These are phyloP conservation scores for Lacerta agilis DNA, from an alignment of 2,797 vertebrate genomes.

Conservation along the genomic window DNA sequence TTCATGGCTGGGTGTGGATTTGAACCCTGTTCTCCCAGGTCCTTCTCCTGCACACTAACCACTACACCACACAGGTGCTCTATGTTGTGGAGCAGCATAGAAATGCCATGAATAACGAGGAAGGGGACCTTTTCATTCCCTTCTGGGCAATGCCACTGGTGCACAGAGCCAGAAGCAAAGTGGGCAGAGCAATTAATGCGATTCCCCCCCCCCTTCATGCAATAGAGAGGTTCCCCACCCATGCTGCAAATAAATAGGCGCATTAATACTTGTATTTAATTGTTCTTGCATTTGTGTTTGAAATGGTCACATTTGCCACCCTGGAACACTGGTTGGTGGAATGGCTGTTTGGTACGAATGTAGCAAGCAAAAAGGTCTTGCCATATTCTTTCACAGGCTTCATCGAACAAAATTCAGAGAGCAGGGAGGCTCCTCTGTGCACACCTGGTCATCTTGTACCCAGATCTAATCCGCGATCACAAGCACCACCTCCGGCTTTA, in stretches of 20 bases:
- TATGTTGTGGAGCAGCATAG: no score
- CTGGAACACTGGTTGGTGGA: no score
- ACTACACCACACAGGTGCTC: no score
- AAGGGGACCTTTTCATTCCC: neutral
- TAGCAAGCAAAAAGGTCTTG: neutral
- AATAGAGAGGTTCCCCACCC: no score
- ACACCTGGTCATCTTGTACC: constrained; percentile 80
- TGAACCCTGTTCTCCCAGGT: no score
- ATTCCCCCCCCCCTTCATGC: neutral
- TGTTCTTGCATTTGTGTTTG: no score
- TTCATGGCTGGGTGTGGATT: no score
- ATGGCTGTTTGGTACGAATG: neutral
- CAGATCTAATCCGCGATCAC: constrained; percentile 88
- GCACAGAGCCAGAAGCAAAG: no score
- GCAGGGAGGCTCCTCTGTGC: constrained; percentile 85
- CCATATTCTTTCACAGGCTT: constrained; percentile 78
- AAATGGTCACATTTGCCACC: no score
- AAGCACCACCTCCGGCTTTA: constrained; percentile 92
- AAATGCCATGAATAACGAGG: no score
- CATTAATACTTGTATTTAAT: neutral
- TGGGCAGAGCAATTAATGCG: neutral
- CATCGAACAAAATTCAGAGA: constrained; percentile 87
- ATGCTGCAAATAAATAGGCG: neutral
- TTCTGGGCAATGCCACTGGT: no score
- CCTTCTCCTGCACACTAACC: no score